phyloP scores from a whole-genome alignment of 1,140 invertebrate genomes.

The Platorchestia sp. region DNA sequence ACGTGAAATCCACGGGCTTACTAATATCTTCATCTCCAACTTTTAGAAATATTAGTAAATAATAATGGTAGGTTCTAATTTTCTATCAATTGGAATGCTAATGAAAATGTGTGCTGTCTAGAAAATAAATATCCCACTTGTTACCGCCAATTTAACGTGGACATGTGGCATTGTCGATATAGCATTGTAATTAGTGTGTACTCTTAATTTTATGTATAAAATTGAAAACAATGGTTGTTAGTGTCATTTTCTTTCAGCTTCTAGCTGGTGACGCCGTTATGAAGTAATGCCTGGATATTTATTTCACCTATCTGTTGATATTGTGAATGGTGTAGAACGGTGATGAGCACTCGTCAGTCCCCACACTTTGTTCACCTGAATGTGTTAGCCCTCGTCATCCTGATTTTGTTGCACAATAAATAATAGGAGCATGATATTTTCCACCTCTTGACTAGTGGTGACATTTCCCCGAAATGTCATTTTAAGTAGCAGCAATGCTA shows the following conservation, averaged over 20 bases:
- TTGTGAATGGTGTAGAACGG: neutral
- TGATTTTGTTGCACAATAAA: too few relatives aligned
- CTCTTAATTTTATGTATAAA: neutral
- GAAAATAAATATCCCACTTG: constrained; percentile 1
- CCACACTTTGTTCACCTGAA: neutral
- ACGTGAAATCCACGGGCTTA: constrained; percentile 6
- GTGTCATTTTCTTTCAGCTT: neutral
- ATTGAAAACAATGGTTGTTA: neutral
- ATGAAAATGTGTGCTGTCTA: neutral
- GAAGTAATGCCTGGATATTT: neutral
- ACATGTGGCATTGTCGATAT: neutral
- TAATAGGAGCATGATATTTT: neutral
- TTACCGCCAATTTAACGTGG: neutral
- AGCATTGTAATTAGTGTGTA: neutral
- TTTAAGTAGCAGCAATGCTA: too few relatives aligned
- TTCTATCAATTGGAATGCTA: neutral
- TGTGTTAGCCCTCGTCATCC: neutral
- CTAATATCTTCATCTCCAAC: constrained; percentile 26
- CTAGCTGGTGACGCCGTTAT: neutral
- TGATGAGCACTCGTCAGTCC: neutral
- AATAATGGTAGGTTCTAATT: constrained; percentile 49
- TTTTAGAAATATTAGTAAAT: constrained; percentile 25
- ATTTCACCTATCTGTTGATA: neutral
- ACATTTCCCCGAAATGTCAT: too few relatives aligned
- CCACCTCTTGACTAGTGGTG: too few relatives aligned